Conservation (phyloP, 2,888 invertebrate species). For the Cheilosia vulpina region DNA sequence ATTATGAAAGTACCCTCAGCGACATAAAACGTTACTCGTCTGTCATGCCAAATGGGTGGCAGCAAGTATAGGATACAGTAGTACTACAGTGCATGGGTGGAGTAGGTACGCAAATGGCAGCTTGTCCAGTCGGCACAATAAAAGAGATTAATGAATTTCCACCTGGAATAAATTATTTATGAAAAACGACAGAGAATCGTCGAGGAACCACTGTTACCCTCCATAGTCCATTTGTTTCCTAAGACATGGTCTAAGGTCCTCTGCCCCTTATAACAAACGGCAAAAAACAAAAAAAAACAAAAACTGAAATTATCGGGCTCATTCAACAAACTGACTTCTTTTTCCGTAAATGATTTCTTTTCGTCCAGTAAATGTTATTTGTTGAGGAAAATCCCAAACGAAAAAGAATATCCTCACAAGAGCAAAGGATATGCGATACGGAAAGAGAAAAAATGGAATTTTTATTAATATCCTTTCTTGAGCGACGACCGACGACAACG, state of each 20-base stretch:
- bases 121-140: conserved; percentile 74
- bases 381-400: conserved; percentile 49
- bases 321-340: conserved; percentile 75
- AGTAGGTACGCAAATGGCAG: conserved; percentile 52
- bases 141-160: conserved; percentile 75
- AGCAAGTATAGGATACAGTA: conserved; percentile 5
- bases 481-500: conserved; percentile 4
- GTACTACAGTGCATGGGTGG: not conserved
- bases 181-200: conserved; percentile 69
- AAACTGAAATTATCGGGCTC: conserved; percentile 69
- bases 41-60: conserved; percentile 68
- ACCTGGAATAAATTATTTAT: conserved; percentile 76
- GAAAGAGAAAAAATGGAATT: conserved; percentile 44
- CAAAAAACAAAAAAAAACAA: conserved; percentile 20
- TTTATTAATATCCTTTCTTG: conserved; percentile 70
- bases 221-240: conserved; percentile 64
- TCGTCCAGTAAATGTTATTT: conserved; percentile 71
- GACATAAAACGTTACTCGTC: conserved; percentile 70
- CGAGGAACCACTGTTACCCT: conserved; percentile 39
- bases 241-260: conserved; percentile 30
- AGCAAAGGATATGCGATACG: conserved; percentile 52
- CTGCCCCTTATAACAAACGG: conserved; percentile 3
- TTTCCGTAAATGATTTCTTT: conserved; percentile 75
- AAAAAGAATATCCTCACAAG: conserved; percentile 45
- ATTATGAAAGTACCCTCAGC: conserved; percentile 4